Percentiles rank a stretch among this genome's conserved stretches.
These are phyloP conservation scores for Platygyra sinensis DNA, from an alignment of 64 coral and sea anemone genomes.

Conservation along the genomic window DNA sequence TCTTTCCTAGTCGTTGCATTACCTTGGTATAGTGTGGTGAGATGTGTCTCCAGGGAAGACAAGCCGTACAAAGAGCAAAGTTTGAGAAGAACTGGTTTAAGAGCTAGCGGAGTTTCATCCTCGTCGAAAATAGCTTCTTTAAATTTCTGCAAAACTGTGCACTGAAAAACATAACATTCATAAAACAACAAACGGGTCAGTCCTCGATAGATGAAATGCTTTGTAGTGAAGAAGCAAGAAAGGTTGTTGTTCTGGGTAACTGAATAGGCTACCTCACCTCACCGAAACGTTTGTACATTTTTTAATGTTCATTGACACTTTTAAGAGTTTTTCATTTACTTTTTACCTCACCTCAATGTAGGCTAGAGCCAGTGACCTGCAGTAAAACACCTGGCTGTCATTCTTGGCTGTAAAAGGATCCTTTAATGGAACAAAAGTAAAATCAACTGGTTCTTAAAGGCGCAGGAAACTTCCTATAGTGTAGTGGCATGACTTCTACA, in stretches of 20 bases:
- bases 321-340: too few species aligned
- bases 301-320: too few species aligned
- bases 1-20: neutral
- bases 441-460: too few species aligned
- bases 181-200: too few species aligned
- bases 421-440: conserved; percentile 24
- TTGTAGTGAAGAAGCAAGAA: too few species aligned
- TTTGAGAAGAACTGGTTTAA: conserved; percentile 78
- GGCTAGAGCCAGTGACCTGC: conserved; percentile 78
- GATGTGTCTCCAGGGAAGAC: conserved; percentile 86
- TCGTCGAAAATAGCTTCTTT: conserved; percentile 66
- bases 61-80: conserved; percentile 94
- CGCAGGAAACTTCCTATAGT: too few species aligned
- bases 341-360: conserved; percentile 78
- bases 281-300: too few species aligned
- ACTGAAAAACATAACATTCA: conserved; percentile 31
- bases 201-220: too few species aligned
- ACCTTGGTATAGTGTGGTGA: conserved; percentile 93
- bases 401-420: conserved; percentile 92
- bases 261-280: conserved; percentile 67
- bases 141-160: conserved; percentile 72
- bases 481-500: too few species aligned
- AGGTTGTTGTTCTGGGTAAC: too few species aligned
- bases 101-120: conserved; percentile 47
- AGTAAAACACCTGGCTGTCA: conserved; percentile 97